Base-by-base conservation (phyloP, 2,797 vertebrate genomes). In the Pseudochirops corinnae region DNA sequence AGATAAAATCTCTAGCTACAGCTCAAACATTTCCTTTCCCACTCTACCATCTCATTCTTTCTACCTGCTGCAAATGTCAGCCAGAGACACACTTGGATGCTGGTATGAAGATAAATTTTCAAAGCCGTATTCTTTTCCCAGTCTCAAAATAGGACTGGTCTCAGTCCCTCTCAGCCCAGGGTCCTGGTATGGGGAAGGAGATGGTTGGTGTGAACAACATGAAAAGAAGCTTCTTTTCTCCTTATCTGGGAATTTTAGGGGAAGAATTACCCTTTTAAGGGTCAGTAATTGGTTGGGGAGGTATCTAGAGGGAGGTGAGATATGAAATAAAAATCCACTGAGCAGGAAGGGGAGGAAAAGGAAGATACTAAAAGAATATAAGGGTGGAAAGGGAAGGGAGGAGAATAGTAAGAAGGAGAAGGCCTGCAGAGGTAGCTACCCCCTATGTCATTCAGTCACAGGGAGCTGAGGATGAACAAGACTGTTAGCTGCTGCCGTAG, bases 91-190 rank as follows among this genome's bases (percentile, higher is more conserved):
- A 82, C 39, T 21, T 82, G 67, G 67, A 74, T 21, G 93, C 94
- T 93, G 87, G 28, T 93, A 67, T 92, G 21, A 97, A 91, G 52
- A 93, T 56, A 60, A 33, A 7, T 55, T 93, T 93, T 28, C 93
- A 21, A 52, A 50, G 1, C 21, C 46, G 93, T 62, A 91, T 96
- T 97, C 46, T 91, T 24, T 95, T 50, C 21, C 21, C 0, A 2
- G 46, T 82, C 74, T 82, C 21, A 82, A 39, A 82, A 82, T 82
- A 21, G 39, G 74, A 21, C 39, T 82, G 13, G 31, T 18, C 33
- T 67, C 33, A 67, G 33, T 67, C 62, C 62, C 62, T 67, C 13
- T 67, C 33, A n/a, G 33, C 62, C 14, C 33, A 67, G 62, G 33
- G 14, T n/a, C 13, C 13, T 60, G 29, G 3, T 33, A 62, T 62